Evolutionary conservation across 2,113 vertebrate genomes (phyloP).

Genomic region (Panthera uncia): DNA sequence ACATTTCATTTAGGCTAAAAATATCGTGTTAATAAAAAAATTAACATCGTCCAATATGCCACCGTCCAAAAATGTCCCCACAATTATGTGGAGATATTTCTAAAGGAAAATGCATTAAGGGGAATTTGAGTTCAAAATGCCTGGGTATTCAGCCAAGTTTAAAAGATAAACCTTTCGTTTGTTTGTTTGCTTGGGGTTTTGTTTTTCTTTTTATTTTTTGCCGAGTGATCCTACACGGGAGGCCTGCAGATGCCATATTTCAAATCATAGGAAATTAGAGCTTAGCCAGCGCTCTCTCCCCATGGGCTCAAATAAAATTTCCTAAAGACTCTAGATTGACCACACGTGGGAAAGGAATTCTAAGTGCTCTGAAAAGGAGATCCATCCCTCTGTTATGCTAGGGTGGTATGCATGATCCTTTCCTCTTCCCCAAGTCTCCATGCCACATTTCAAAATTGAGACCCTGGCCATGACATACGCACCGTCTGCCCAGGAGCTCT

Average conservation of each 20-base stretch:
- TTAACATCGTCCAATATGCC: neutral
- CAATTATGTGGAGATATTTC: conserved; percentile 19
- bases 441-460: conserved; percentile 57
- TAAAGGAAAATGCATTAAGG: conserved; percentile 47
- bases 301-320: conserved; percentile 81
- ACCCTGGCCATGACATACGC: conserved; percentile 44
- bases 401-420: conserved; percentile 56
- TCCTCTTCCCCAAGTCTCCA: neutral
- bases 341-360: conserved; percentile 64
- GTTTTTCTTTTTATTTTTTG: conserved; percentile 76
- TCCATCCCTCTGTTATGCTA: conserved; percentile 67
- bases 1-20: conserved; percentile 49
- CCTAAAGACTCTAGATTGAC: conserved; percentile 78
- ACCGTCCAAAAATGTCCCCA: neutral
- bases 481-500: neutral
- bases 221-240: conserved; percentile 78
- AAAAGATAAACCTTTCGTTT: conserved; percentile 68
- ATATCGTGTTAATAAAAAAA: conserved; percentile 30
- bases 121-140: conserved; percentile 78
- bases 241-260: conserved; percentile 84
- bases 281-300: conserved; percentile 81
- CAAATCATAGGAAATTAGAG: conserved; percentile 88
- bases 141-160: conserved; percentile 63
- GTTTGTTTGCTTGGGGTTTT: neutral
- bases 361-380: conserved; percentile 58